Conservation (phyloP, 2,797 vertebrate genomes). For the Lutjanus campechanus region DNA sequence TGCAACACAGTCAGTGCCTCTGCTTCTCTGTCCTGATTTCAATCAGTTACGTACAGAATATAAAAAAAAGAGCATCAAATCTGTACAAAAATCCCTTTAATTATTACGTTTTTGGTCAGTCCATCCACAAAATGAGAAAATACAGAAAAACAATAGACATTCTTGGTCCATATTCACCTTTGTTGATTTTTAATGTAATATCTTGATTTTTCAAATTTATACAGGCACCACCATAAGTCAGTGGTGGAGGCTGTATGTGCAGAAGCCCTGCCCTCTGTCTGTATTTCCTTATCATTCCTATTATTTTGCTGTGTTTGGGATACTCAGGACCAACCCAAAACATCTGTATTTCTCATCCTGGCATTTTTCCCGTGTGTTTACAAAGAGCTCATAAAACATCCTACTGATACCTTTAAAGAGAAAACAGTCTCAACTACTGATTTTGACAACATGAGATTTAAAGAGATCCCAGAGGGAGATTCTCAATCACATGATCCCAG, state of each 20-base stretch:
- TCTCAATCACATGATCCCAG: constrained; percentile 12
- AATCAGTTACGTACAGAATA: neutral
- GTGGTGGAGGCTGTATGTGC: too few relatives aligned
- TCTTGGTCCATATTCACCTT: neutral
- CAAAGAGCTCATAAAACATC: too few relatives aligned
- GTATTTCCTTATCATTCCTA: too few relatives aligned
- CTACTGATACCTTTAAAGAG: neutral
- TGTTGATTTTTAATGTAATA: neutral
- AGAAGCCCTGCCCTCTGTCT: too few relatives aligned
- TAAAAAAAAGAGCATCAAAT: too few relatives aligned
- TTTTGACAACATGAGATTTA: neutral
- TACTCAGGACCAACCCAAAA: too few relatives aligned
- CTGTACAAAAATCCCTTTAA: too few relatives aligned
- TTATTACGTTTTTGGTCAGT: too few relatives aligned
- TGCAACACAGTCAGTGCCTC: neutral
- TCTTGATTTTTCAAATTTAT: neutral
- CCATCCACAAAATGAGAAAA: neutral
- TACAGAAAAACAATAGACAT: neutral
- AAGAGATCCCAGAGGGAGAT: neutral
- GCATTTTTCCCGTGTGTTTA: too few relatives aligned
- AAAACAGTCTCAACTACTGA: neutral
- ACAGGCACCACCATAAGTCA: neutral
- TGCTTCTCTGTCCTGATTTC: neutral
- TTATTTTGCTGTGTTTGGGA: too few relatives aligned
- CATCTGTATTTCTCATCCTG: too few relatives aligned